Conservation (phyloP, 1,140 invertebrate genomes). For the Tetraneura akinire region DNA sequence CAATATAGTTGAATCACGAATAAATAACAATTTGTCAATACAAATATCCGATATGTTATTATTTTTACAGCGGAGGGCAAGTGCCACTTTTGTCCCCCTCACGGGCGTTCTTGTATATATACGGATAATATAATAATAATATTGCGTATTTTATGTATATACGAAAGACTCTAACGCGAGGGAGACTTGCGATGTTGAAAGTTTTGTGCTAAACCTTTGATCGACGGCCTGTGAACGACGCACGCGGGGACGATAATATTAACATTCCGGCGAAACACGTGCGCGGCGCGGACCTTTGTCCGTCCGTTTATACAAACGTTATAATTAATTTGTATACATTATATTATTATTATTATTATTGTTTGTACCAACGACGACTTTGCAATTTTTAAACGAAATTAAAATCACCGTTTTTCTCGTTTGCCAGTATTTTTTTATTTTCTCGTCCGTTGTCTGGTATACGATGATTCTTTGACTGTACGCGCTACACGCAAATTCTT, state of each 20-base stretch:
- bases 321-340: constrained; percentile 22
- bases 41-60: too few relatives aligned
- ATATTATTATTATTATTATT: too few relatives aligned
- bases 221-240: constrained; percentile 26
- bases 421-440: neutral
- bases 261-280: constrained; percentile 38
- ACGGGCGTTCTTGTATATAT: neutral
- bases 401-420: neutral
- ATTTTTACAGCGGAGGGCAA: too few relatives aligned
- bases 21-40: too few relatives aligned
- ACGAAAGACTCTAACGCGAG: neutral
- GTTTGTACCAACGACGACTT: neutral
- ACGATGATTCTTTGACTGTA: constrained; percentile 31
- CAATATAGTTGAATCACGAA: too few relatives aligned
- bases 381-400: neutral
- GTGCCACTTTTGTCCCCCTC: neutral
- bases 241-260: constrained; percentile 46
- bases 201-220: constrained; percentile 29
- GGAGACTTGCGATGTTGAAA: neutral
- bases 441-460: neutral
- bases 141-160: too few relatives aligned
- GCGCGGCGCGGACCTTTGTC: constrained; percentile 4
- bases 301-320: constrained; percentile 1
- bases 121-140: neutral
- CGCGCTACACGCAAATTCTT: neutral